Percentiles rank a stretch among this genome's conserved stretches.
These are phyloP conservation scores for Trogon melanurus DNA, from an alignment of 2,113 vertebrate genomes.

Conservation along the genomic window DNA sequence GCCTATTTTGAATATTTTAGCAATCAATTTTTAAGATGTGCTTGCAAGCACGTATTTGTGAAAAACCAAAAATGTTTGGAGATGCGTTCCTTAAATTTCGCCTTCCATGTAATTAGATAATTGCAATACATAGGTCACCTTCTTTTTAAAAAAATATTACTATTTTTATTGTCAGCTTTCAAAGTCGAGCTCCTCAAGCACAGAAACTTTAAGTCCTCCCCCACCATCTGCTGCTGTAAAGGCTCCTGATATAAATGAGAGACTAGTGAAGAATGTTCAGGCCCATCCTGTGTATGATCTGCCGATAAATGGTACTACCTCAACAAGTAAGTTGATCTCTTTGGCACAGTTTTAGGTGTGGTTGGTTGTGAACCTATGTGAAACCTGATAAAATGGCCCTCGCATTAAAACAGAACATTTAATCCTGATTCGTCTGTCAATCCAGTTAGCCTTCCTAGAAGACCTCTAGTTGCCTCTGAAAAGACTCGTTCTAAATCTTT, in stretches of 20 bases:
- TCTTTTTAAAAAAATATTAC: neutral
- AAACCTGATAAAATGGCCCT: neutral
- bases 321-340: conserved; percentile 66
- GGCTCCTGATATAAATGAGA: conserved; percentile 80
- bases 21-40: neutral
- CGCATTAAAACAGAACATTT: neutral
- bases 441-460: neutral
- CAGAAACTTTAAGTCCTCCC: conserved; percentile 65
- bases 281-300: conserved; percentile 76
- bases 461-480: neutral
- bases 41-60: neutral
- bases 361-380: neutral
- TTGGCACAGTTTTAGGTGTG: neutral
- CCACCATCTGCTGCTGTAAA: conserved; percentile 53
- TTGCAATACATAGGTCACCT: neutral
- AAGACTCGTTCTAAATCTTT: neutral
- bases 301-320: conserved; percentile 71
- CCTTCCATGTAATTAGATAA: neutral
- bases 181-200: conserved; percentile 64
- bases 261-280: conserved; percentile 75
- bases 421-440: neutral
- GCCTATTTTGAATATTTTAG: neutral
- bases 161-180: conserved; percentile 59
- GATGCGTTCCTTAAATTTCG: neutral
- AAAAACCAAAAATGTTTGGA: neutral